Evolutionary conservation across 2,797 vertebrate species (phyloP).

Genomic region (Poeciliopsis turneri): DNA sequence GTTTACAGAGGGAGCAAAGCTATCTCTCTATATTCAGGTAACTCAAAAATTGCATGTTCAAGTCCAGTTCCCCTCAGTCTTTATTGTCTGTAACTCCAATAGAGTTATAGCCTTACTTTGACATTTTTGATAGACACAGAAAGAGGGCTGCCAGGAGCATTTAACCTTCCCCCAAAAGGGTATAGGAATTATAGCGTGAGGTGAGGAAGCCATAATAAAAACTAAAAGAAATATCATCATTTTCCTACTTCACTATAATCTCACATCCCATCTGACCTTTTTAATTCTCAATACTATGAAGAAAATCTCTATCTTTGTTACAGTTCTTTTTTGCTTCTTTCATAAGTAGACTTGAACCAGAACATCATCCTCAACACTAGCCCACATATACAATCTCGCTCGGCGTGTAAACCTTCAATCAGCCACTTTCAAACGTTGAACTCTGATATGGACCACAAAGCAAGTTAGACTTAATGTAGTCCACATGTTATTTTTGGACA

Average conservation of each 20-base stretch:
- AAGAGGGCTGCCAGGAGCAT: constrained; percentile 19
- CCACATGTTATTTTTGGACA: background rate
- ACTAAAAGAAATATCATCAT: background rate
- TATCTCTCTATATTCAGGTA: constrained; percentile 23
- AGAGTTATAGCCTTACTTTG: constrained; percentile 16
- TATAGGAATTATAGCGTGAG: constrained; percentile 1
- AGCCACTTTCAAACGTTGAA: background rate
- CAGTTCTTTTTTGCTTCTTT: constrained; percentile 26
- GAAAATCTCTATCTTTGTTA: constrained; percentile 31
- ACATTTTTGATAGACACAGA: constrained; percentile 29
- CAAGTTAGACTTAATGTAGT: background rate
- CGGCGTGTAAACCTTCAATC: constrained; percentile 43
- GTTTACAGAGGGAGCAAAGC: constrained; percentile 34
- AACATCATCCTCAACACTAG: constrained; percentile 27
- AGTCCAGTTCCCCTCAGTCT: constrained; percentile 25
- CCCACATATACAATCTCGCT: constrained; percentile 49
- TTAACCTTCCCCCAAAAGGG: constrained; percentile 16
- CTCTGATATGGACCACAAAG: background rate
- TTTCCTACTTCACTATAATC: constrained; percentile 15
- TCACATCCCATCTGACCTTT: constrained; percentile 20
- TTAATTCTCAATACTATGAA: constrained; percentile 25
- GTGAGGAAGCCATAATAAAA: constrained; percentile 12
- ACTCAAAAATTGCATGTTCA: constrained; percentile 29
- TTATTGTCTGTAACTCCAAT: constrained; percentile 23
- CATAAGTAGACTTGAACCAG: constrained; percentile 33